Evolutionary conservation across 2,797 vertebrate genomes (phyloP).

Genomic region (Phoebastria nigripes): DNA sequence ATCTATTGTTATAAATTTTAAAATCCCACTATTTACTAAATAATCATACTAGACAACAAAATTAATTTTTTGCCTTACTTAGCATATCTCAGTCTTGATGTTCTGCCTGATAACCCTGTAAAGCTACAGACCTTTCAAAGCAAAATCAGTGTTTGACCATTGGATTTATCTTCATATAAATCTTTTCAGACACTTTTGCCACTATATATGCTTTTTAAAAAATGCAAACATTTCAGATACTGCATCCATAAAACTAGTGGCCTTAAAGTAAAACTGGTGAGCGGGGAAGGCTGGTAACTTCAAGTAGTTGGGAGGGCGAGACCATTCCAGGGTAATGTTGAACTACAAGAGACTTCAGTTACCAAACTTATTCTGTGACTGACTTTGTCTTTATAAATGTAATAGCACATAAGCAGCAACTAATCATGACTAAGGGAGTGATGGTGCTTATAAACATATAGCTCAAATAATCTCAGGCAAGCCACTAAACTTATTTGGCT

Average conservation of each 20-base stretch:
- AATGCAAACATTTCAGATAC: background rate
- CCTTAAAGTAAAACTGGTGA: background rate
- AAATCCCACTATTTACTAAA: background rate
- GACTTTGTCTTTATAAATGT: background rate
- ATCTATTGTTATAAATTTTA: background rate
- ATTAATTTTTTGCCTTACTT: background rate
- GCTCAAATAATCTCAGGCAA: background rate
- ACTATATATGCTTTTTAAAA: background rate
- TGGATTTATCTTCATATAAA: background rate
- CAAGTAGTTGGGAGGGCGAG: background rate
- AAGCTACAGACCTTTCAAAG: background rate
- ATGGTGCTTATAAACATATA: background rate
- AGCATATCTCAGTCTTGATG: background rate
- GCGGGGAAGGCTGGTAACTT: background rate
- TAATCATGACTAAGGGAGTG: rapidly evolving
- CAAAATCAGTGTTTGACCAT: background rate
- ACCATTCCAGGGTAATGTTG: background rate
- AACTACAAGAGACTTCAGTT: background rate
- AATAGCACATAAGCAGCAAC: background rate
- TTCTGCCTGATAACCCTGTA: background rate
- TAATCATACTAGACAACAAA: background rate
- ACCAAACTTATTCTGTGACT: background rate
- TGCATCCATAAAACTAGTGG: background rate
- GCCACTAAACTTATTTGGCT: background rate
- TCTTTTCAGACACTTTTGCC: background rate